Evolutionary conservation across 2,113 vertebrate species (phyloP).

Genomic region (Willisornis vidua): DNA sequence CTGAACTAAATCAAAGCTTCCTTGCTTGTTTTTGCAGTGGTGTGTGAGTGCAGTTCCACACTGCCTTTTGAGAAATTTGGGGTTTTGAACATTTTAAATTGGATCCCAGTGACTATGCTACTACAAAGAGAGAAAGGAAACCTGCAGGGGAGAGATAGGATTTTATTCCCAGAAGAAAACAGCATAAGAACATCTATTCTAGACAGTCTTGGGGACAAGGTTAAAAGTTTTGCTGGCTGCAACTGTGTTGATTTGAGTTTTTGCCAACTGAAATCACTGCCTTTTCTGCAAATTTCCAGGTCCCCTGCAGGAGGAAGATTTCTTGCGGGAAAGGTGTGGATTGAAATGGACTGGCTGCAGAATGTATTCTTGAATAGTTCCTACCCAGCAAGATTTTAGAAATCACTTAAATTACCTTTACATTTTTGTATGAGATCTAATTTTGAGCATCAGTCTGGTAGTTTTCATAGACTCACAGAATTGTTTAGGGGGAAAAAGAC

Average conservation of each 20-base stretch:
- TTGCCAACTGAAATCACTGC: not conserved
- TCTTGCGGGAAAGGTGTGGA: not conserved
- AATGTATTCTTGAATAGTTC: accelerated
- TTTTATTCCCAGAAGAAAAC: slow-evolving; percentile 31
- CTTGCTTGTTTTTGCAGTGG: not conserved
- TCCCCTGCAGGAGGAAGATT: not conserved
- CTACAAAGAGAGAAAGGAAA: slow-evolving; percentile 17
- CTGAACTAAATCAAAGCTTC: not conserved
- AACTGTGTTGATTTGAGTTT: not conserved
- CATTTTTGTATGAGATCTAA: not conserved
- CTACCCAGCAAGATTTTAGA: not conserved
- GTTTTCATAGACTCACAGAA: not conserved
- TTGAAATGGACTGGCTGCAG: not conserved
- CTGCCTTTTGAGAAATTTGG: slow-evolving; percentile 1
- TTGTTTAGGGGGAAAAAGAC: not conserved
- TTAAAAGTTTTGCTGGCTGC: not conserved
- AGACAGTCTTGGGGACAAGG: not conserved
- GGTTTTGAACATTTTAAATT: slow-evolving; percentile 38
- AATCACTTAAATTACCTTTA: not conserved
- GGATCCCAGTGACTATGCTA: not conserved
- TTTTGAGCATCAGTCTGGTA: not conserved
- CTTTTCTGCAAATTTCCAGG: not conserved
- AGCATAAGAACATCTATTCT: not conserved
- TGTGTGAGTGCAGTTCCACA: not conserved
- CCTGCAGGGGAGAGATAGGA: not conserved